Conservation (phyloP, 2,888 invertebrate species). For the Sinohyriopsis cumingii region DNA sequence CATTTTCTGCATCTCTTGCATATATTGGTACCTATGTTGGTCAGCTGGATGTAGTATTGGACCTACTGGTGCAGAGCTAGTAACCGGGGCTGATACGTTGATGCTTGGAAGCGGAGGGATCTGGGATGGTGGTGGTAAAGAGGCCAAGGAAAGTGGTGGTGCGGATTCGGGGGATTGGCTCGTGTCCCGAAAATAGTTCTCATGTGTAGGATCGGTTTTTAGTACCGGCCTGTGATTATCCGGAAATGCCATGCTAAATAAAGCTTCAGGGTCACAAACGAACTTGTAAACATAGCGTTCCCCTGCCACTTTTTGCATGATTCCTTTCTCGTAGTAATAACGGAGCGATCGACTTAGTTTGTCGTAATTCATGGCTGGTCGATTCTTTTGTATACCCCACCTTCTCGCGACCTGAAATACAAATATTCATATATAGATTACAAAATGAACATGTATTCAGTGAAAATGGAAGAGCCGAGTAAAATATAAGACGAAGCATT, state of each 20-base stretch:
- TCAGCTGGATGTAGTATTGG: slow-evolving; percentile 34
- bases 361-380: slow-evolving; percentile 98
- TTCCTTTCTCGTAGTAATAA: slow-evolving; percentile 99
- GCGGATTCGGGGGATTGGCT: slow-evolving; percentile 43
- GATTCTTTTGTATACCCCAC: slow-evolving; percentile 97
- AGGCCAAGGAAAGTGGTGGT: slow-evolving; percentile 36
- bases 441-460: slow-evolving; percentile 1
- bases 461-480: background rate
- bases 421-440: background rate
- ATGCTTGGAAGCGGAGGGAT: slow-evolving; percentile 38
- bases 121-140: slow-evolving; percentile 19
- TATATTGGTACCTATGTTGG: slow-evolving; percentile 57
- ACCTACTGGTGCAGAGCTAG: slow-evolving; percentile 24
- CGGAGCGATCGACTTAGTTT: slow-evolving; percentile 92
- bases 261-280: slow-evolving; percentile 87
- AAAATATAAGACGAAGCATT: too few species aligned
- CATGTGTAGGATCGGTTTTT: slow-evolving; percentile 54
- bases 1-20: slow-evolving; percentile 63
- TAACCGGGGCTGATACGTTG: slow-evolving; percentile 33
- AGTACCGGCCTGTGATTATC: slow-evolving; percentile 64
- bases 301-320: slow-evolving; percentile 95
- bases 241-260: slow-evolving; percentile 70
- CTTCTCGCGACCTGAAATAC: slow-evolving; percentile 86
- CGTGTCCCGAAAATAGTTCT: slow-evolving; percentile 41
- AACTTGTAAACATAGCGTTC: slow-evolving; percentile 97